A percentile compares a stretch with the other conserved stretches of the same genome.
phyloP scores from a whole-genome alignment of 2,113 vertebrate species.

The Albula goreensis region DNA sequence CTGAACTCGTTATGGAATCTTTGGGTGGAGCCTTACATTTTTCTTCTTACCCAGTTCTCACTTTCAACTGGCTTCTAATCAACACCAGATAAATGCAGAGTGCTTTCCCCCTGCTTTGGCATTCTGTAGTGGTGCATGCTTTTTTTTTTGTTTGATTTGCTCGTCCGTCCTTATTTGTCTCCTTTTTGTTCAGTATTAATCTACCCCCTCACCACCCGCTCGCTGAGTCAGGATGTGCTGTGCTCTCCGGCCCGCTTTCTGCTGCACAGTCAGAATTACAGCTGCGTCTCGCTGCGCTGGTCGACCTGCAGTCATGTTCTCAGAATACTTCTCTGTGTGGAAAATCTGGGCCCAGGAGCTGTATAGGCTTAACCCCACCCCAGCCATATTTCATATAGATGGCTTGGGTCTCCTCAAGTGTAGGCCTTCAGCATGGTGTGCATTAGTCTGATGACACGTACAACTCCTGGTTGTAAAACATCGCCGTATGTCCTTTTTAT shows the following conservation, averaged over 20 bases:
- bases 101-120: background rate
- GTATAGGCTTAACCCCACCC: background rate
- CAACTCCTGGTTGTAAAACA: background rate
- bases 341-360: no score
- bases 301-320: background rate
- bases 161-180: background rate
- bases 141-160: background rate
- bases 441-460: background rate
- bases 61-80: background rate
- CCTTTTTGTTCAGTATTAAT: background rate
- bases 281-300: background rate
- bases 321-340: background rate
- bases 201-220: background rate
- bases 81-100: background rate
- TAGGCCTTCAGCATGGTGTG: background rate
- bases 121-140: background rate
- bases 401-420: background rate
- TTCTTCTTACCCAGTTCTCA: background rate
- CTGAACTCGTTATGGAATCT: background rate
- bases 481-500: background rate
- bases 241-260: background rate
- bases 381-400: background rate
- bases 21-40: background rate
- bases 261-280: background rate
- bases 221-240: conserved; percentile 16